These are phyloP conservation scores for Columba livia DNA, from an alignment of 2,113 vertebrate species.

Conservation along the genomic window DNA sequence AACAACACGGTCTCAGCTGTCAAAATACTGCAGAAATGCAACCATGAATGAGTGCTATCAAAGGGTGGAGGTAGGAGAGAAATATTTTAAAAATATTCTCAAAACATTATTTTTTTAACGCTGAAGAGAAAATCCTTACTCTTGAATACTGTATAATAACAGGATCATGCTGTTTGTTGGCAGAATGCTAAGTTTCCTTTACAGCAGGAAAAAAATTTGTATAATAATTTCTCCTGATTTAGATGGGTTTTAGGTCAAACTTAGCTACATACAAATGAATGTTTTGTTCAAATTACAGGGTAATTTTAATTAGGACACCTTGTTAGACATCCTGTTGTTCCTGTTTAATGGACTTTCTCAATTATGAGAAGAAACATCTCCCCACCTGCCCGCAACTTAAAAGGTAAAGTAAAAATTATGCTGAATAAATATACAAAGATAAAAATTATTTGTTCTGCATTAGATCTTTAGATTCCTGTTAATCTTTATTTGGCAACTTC, in stretches of 20 bases:
- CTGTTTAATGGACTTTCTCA: conserved; percentile 66
- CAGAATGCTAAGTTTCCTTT: conserved; percentile 46
- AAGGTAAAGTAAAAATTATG: conserved; percentile 40
- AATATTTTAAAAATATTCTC: neutral
- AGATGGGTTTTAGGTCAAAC: conserved; percentile 56
- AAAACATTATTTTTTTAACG: neutral
- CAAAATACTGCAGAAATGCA: neutral
- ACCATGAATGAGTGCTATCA: neutral
- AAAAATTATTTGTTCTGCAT: conserved; percentile 15
- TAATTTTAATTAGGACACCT: conserved; percentile 66
- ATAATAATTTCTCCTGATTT: conserved; percentile 38
- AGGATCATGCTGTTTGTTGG: conserved; percentile 22
- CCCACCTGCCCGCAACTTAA: neutral
- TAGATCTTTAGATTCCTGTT: conserved; percentile 25
- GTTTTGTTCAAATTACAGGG: conserved; percentile 61
- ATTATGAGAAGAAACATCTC: conserved; percentile 44
- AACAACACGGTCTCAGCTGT: neutral
- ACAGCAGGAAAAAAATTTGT: neutral
- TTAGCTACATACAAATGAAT: conserved; percentile 56
- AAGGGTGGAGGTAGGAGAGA: neutral
- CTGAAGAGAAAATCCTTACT: conserved; percentile 3
- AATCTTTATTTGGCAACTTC: conserved; percentile 51
- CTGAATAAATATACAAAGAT: conserved; percentile 41
- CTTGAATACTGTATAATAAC: neutral
- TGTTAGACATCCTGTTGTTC: conserved; percentile 62